phyloP scores from a whole-genome alignment of 2,113 vertebrate genomes.

The Ibidorhyncha struthersii region DNA sequence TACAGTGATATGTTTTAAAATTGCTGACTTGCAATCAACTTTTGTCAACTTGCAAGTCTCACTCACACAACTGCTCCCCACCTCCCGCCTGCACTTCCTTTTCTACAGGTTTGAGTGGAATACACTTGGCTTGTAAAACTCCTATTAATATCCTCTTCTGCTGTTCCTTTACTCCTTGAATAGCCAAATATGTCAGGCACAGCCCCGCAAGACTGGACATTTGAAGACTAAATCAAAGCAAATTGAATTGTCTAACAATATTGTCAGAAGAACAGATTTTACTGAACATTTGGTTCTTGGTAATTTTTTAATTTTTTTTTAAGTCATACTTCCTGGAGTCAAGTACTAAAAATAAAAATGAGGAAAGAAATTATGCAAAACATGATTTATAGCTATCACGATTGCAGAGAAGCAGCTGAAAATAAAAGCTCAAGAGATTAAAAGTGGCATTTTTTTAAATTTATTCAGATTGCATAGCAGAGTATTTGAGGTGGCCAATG shows the following conservation, averaged over 20 bases:
- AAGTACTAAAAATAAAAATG: slow-evolving; percentile 29
- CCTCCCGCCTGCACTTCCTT: neutral
- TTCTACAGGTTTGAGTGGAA: neutral
- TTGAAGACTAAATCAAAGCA: neutral
- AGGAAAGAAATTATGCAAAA: neutral
- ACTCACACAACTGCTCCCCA: neutral
- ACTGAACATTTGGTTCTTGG: neutral
- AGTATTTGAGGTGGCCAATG: neutral
- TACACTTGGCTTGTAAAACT: neutral
- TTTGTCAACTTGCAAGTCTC: neutral
- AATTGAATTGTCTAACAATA: neutral
- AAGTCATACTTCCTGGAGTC: neutral
- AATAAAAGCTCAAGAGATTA: neutral
- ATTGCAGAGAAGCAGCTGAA: neutral
- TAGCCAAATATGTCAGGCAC: neutral
- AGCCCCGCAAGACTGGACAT: neutral
- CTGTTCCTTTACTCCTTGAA: neutral
- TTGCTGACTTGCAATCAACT: neutral
- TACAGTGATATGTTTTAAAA: neutral
- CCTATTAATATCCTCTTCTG: neutral
- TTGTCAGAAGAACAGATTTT: neutral
- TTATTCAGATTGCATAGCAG: neutral
- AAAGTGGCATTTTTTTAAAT: neutral
- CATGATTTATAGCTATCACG: neutral
- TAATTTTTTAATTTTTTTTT: neutral